Evolutionary conservation across 37 sponge, comb jelly and placozoan genomes (phyloP), one percentile per base, ranked within the genome.

Genomic region (Halisarca cf. caerulea): DNA sequence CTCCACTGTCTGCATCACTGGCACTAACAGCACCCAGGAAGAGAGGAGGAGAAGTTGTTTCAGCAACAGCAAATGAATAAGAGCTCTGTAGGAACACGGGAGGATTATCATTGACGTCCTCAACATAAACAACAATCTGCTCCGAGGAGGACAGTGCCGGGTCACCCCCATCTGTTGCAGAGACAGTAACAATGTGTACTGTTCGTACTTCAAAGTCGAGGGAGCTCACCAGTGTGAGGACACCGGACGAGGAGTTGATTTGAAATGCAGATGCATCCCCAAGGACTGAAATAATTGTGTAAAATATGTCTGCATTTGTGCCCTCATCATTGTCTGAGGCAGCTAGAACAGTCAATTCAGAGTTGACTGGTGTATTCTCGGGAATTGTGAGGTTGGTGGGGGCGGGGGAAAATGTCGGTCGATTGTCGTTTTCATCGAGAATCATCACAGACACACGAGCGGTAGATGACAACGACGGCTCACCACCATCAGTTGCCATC

Each of bases 271-370:
- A 25, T 24, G 25, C n/a, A 33, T 64, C 53, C 27, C 64, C 61
- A 0, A 58, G 27, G 54, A 55, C 75, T 15, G 24, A 39, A 8
- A 21, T 32, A 18, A 94, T 66, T 25, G 33, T 20, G 87, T 85
- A 92, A 1, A 58, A 40, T 4, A 95, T 33, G 0, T 66, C 78
- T 30, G 89, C 91, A 88, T 95, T 95, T 2, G 41, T 32, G 0
- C 91, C 93, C 7, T 54, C 79, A 47, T 90, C 93, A 33, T 54
- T 24, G 78, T 95, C 96, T n/a, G 66, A 79, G 18, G 93, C 92
- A 17, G 4, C 32, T 17, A 90, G 80, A 33, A 66, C 69, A 11
- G 70, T 7, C 20, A 95, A 43, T 34, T 53, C 59, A 15, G 77
- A 74, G 21, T 61, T 69, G 2, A 85, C 43, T 1, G 88, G 73